Base-by-base conservation (phyloP, 2,113 vertebrate species). In the Mungos mungo region DNA sequence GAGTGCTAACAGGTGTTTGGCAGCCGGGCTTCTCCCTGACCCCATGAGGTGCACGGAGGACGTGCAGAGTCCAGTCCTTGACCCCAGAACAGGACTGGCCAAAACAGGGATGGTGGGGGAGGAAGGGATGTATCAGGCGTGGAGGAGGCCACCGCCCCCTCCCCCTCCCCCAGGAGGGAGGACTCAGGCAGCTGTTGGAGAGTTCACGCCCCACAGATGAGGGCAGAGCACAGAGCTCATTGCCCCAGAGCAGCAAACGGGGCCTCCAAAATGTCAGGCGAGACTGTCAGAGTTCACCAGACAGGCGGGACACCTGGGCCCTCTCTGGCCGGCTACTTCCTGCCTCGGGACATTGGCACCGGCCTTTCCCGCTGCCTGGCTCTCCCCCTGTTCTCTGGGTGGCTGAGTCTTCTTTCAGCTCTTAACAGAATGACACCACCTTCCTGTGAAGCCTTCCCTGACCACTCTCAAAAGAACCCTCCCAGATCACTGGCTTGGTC, bases 1-100 rank as follows among this genome's bases (percentile, higher is more conserved):
- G 66, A 87, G 69, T 1, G 0, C 76, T 41, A 27, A 41, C 87
- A 93, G 92, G 77, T 97, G 94, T 87, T 96, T 93, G 94, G 92
- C 95, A 27, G 18, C 9, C 1, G n/a, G 16, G 9, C 23, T 93
- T 65, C 57, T 63, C 11, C 50, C n/a, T 91, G 92, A 93, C 66
- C 85, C 90, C 84, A 47, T 83, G 52, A 66, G 92, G 54, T 23
- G 4, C 11, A 0, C 0, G 54, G 79, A 74, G 93, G 92, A 80
- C 47, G 1, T 0, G 2, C 35, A 74, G 88, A 68, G 76, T 31
- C 45, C 41, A 52, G 87, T 29, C 68, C 77, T 71, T 90, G 94
- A 76, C 76, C n/a, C 5, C 54, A 57, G 68, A 21, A 47, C 7
- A 54, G 92, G 72, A 7, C 65, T n/a, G 60, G 23, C 33, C 23